Percentiles rank a stretch among this genome's conserved stretches.
phyloP scores from a whole-genome alignment of 2,113 vertebrate species.

The Romanogobio albipinnatus region DNA sequence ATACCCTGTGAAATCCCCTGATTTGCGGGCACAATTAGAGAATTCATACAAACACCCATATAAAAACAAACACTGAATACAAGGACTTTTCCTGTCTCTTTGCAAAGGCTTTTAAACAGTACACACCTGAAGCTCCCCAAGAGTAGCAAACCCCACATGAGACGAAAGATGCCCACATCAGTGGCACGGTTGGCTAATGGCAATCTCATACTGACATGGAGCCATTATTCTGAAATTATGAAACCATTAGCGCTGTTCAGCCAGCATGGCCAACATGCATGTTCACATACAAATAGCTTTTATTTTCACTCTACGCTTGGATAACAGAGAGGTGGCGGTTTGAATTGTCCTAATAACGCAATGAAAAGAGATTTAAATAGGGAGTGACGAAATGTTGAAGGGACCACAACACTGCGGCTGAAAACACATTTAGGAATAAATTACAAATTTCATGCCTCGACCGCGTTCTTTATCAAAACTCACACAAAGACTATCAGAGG shows the following conservation, averaged over 20 bases:
- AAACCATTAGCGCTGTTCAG: conserved; percentile 74
- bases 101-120: conserved; percentile 8
- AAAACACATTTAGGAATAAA: conserved; percentile 69
- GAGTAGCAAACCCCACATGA: conserved; percentile 40
- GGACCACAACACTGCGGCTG: conserved; percentile 57
- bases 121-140: conserved; percentile 32
- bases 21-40: background rate
- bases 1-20: background rate
- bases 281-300: conserved; percentile 76
- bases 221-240: conserved; percentile 76
- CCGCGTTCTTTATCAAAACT: conserved; percentile 56
- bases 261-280: conserved; percentile 70
- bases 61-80: background rate
- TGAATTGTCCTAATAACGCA: conserved; percentile 72
- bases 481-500: conserved; percentile 55
- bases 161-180: conserved; percentile 22
- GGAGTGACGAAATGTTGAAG: conserved; percentile 59
- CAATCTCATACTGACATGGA: conserved; percentile 70
- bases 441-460: conserved; percentile 70
- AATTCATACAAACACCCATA: background rate
- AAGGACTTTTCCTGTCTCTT: background rate
- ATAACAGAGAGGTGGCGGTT: conserved; percentile 68
- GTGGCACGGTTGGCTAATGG: conserved; percentile 64
- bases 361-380: conserved; percentile 71
- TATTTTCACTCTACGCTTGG: conserved; percentile 75